These are phyloP conservation scores for Rousettus madagascariensis DNA, from an alignment of 2,797 vertebrate species.

Conservation along the genomic window DNA sequence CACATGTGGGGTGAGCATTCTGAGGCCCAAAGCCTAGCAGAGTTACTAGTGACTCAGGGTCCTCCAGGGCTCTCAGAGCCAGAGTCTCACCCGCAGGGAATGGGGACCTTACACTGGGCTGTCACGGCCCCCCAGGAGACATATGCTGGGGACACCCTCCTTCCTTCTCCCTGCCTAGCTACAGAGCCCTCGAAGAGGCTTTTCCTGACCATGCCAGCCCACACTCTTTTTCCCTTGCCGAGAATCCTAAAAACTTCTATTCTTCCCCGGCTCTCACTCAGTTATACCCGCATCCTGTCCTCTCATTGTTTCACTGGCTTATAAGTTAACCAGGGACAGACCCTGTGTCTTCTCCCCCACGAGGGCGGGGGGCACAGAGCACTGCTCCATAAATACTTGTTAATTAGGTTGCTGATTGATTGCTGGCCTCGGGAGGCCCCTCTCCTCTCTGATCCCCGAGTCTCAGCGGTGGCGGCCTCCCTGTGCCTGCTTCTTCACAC, in stretches of 20 bases:
- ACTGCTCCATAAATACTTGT: conserved; percentile 56
- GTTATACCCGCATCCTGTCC: fast-evolving
- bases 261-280: neutral
- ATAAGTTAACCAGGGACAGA: conserved; percentile 19
- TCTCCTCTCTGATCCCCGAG: neutral
- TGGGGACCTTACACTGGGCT: neutral
- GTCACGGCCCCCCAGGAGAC: neutral
- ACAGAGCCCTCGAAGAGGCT: neutral
- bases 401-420: conserved; percentile 67
- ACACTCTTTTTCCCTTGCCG: neutral
- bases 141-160: neutral
- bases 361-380: neutral
- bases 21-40: neutral
- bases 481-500: conserved; percentile 54
- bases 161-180: neutral
- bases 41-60: neutral
- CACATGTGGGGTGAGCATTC: neutral
- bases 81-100: neutral
- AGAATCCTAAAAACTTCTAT: neutral
- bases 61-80: neutral
- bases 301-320: neutral
- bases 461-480: neutral
- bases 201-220: neutral
- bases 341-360: conserved; percentile 18
- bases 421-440: conserved; percentile 44